These are phyloP conservation scores for Charadrius vociferus DNA, from an alignment of 2,113 vertebrate genomes.

Conservation along the genomic window DNA sequence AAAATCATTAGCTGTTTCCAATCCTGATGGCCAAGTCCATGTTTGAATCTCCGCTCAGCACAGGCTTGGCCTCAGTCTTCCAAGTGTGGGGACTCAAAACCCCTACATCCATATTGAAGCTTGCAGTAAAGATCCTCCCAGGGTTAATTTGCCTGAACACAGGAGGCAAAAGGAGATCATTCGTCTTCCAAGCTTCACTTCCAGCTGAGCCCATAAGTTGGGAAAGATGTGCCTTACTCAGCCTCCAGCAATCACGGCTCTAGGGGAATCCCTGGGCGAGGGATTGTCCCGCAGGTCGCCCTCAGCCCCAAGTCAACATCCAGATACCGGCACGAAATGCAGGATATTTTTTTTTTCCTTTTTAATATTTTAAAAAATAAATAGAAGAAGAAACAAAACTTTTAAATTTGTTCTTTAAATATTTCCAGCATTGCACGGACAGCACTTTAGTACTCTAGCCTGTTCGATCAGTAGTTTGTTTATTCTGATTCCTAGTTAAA, in stretches of 20 bases:
- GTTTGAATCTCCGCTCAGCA: background rate
- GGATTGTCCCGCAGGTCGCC: background rate
- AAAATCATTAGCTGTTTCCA: background rate
- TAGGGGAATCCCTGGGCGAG: background rate
- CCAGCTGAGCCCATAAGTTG: background rate
- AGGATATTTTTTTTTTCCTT: background rate
- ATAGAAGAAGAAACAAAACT: constrained; percentile 59
- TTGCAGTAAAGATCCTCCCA: background rate
- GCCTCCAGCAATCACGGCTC: background rate
- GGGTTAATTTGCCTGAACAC: background rate
- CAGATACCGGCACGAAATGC: background rate
- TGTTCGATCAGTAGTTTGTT: background rate
- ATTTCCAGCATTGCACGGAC: constrained; percentile 32
- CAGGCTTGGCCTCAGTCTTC: background rate
- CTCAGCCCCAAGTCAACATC: background rate
- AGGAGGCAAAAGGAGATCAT: background rate
- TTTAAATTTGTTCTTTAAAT: constrained; percentile 47
- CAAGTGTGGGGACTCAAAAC: background rate
- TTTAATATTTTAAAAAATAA: constrained; percentile 66
- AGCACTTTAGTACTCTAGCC: background rate
- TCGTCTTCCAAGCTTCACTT: background rate
- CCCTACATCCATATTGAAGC: background rate
- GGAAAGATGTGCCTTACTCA: background rate
- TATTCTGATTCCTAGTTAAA: constrained; percentile 10
- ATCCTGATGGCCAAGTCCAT: background rate